Conservation (phyloP, 2,797 vertebrate species). For the Darevskia nairensis region DNA sequence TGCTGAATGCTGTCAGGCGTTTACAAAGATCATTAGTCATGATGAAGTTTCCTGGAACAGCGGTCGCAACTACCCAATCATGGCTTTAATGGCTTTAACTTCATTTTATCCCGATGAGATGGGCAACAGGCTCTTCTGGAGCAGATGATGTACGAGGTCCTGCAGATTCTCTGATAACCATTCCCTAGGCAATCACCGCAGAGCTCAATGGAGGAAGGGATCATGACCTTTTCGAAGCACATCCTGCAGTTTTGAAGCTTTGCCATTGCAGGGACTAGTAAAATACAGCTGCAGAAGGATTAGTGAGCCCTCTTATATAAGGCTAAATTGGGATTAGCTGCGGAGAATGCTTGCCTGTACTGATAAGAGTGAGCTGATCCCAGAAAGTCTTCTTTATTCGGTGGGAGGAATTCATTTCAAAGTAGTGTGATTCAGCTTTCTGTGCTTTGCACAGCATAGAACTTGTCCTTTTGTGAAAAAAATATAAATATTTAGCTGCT, state of each 20-base stretch:
- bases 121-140: neutral
- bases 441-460: neutral
- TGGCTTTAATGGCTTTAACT: neutral
- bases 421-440: neutral
- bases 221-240: neutral
- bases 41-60: constrained; percentile 8
- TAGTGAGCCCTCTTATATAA: constrained; percentile 11
- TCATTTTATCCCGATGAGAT: neutral
- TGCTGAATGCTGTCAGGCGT: neutral
- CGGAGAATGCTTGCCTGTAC: neutral
- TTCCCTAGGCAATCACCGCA: neutral
- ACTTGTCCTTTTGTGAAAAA: neutral
- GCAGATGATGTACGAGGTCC: neutral
- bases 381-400: constrained; percentile 10
- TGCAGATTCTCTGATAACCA: neutral
- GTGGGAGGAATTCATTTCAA: constrained; percentile 2
- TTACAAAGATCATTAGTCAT: neutral
- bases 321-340: constrained; percentile 1
- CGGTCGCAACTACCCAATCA: neutral
- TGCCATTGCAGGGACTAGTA: neutral
- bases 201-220: neutral
- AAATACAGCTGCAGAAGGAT: neutral
- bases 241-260: neutral
- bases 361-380: constrained; percentile 17
- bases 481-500: neutral